Conservation (phyloP, 2,113 vertebrate species). For the Cepphus grylle region DNA sequence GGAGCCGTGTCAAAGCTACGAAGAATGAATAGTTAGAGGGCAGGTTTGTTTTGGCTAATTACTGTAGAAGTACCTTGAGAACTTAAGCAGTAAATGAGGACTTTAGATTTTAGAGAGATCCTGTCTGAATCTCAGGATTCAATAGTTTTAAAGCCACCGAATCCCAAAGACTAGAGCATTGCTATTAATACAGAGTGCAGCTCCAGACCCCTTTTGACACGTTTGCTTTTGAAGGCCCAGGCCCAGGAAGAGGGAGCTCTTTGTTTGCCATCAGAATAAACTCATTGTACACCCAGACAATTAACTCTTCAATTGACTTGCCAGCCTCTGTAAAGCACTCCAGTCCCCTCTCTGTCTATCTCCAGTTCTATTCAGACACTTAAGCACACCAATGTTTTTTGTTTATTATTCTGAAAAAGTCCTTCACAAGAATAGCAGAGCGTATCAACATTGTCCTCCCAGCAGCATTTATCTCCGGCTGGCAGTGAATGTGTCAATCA, state of each 20-base stretch:
- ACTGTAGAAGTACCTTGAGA: slow-evolving; percentile 5
- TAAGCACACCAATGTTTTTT: slow-evolving; percentile 76
- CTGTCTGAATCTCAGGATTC: slow-evolving; percentile 18
- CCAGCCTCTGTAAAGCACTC: slow-evolving; percentile 73
- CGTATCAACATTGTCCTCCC: slow-evolving; percentile 79
- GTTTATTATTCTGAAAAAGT: slow-evolving; percentile 79
- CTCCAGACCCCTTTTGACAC: slow-evolving; percentile 70
- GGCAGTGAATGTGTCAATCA: slow-evolving; percentile 81
- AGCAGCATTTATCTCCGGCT: slow-evolving; percentile 75
- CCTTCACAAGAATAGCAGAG: slow-evolving; percentile 76
- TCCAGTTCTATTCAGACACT: slow-evolving; percentile 75
- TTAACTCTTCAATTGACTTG: slow-evolving; percentile 82
- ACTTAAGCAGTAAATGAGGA: background rate
- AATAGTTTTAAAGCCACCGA: slow-evolving; percentile 29
- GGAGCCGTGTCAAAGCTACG: background rate
- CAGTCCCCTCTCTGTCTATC: slow-evolving; percentile 62
- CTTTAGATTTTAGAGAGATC: slow-evolving; percentile 12
- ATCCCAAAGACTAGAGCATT: slow-evolving; percentile 56
- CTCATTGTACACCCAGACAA: slow-evolving; percentile 84
- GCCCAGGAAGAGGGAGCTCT: slow-evolving; percentile 78
- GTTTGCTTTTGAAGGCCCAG: slow-evolving; percentile 76
- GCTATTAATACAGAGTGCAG: slow-evolving; percentile 66
- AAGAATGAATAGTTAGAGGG: background rate
- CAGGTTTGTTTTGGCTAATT: slow-evolving; percentile 36
- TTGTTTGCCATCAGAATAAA: slow-evolving; percentile 84